A percentile compares a stretch with the other conserved stretches of the same genome.
phyloP scores from a whole-genome alignment of 2,888 invertebrate species.

The Ectemnius continuus region DNA sequence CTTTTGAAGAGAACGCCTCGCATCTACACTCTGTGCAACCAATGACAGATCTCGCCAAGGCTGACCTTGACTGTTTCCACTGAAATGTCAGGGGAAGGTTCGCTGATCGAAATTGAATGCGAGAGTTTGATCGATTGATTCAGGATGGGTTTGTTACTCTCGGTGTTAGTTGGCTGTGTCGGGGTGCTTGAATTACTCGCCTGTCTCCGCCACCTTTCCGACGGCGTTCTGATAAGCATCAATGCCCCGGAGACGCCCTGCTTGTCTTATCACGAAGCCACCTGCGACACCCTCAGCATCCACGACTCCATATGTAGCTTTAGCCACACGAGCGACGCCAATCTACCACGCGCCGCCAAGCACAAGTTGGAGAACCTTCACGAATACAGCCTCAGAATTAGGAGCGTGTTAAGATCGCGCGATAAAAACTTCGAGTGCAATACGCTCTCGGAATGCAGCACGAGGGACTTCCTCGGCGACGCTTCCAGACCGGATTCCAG shows the following conservation, averaged over 20 bases:
- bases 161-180: slow-evolving; percentile 86
- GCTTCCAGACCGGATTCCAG: slow-evolving; percentile 44
- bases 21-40: too few relatives aligned
- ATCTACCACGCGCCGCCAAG: slow-evolving; percentile 61
- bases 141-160: slow-evolving; percentile 86
- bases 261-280: slow-evolving; percentile 59
- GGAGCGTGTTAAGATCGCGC: slow-evolving; percentile 65
- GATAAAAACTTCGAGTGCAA: slow-evolving; percentile 64
- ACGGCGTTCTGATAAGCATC: slow-evolving; percentile 61
- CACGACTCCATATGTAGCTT: slow-evolving; percentile 70
- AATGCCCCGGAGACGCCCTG: slow-evolving; percentile 65
- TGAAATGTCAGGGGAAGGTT: slow-evolving; percentile 1
- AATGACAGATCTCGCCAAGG: not conserved
- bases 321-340: slow-evolving; percentile 64
- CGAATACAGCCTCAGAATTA: slow-evolving; percentile 71
- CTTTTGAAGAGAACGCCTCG: too few relatives aligned
- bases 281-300: slow-evolving; percentile 60
- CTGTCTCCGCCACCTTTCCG: slow-evolving; percentile 74
- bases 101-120: not conserved
- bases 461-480: slow-evolving; percentile 60
- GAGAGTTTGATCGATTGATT: slow-evolving; percentile 3
- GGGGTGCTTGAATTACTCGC: slow-evolving; percentile 86
- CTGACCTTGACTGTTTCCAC: not conserved
- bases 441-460: slow-evolving; percentile 68
- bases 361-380: slow-evolving; percentile 73